Evolutionary conservation across 2,113 vertebrate species (phyloP).

Genomic region (Ailurus styani): DNA sequence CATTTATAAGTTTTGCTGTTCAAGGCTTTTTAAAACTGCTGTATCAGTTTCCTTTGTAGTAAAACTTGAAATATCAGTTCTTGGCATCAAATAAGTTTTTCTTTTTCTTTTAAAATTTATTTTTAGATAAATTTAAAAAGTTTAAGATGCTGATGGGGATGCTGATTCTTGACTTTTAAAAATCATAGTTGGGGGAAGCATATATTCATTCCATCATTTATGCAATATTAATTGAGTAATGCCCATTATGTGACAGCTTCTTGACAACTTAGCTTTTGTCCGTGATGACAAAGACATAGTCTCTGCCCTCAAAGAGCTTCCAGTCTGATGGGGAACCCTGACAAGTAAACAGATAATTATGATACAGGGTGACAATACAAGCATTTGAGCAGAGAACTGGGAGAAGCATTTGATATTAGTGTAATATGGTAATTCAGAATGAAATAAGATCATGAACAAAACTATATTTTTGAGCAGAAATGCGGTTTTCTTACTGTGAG

Average conservation of each 20-base stretch:
- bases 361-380: not conserved
- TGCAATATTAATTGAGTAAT: not conserved
- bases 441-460: not conserved
- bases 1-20: constrained; percentile 5
- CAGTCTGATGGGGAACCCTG: not conserved
- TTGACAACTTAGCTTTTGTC: too few relatives aligned
- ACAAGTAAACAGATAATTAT: not conserved
- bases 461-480: not conserved
- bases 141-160: not conserved
- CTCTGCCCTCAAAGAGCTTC: not conserved
- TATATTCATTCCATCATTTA: not conserved
- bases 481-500: not conserved
- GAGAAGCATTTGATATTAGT: not conserved
- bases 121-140: constrained; percentile 28
- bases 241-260: not conserved
- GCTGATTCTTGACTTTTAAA: not conserved
- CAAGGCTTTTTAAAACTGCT: not conserved
- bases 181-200: not conserved
- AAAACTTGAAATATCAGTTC: constrained; percentile 30
- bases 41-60: not conserved
- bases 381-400: not conserved
- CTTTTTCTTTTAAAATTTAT: constrained; percentile 31
- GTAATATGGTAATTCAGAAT: not conserved
- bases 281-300: not conserved
- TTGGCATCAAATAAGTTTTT: not conserved